Conservation (phyloP, 30 jellyfish, hydroid and myxozoan genomes). For the Pelagia noctiluca region DNA sequence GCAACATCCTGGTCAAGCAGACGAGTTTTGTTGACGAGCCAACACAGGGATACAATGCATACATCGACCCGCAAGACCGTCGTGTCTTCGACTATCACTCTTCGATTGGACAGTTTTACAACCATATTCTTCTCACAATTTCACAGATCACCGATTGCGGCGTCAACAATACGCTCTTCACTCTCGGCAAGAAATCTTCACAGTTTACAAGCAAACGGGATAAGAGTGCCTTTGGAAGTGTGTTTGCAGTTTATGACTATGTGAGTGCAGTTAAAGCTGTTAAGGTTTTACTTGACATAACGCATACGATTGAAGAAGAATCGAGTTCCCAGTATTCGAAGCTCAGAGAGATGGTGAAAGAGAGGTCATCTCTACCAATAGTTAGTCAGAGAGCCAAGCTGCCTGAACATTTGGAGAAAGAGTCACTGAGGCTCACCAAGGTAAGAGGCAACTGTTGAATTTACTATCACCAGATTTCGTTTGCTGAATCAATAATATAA, state of each 20-base stretch:
- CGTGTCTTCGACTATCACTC: constrained; percentile 21
- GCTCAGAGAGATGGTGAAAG: constrained; percentile 18
- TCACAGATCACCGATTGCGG: constrained; percentile 52
- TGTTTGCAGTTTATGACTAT: constrained; percentile 6
- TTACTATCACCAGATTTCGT: too few species aligned
- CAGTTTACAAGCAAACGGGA: not conserved
- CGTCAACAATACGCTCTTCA: constrained; percentile 26
- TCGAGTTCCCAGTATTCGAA: constrained; percentile 19
- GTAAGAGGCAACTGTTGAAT: too few species aligned
- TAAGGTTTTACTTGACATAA: not conserved
- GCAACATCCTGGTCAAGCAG: not conserved
- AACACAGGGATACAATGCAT: not conserved
- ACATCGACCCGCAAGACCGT: constrained; percentile 47
- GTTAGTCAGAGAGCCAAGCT: not conserved
- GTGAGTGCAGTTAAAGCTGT: constrained; percentile 31
- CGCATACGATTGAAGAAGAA: constrained; percentile 20
- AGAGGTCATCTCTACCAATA: constrained; percentile 6
- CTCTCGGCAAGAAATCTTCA: too few species aligned
- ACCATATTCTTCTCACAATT: constrained; percentile 38
- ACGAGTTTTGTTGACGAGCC: not conserved
- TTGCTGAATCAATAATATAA: not conserved
- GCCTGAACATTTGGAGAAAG: not conserved
- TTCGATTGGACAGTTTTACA: constrained; percentile 17
- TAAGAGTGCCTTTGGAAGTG: not conserved
- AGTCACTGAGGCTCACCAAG: not conserved